Evolutionary conservation across 2,113 vertebrate genomes (phyloP).

Genomic region (Macroglossus sobrinus): DNA sequence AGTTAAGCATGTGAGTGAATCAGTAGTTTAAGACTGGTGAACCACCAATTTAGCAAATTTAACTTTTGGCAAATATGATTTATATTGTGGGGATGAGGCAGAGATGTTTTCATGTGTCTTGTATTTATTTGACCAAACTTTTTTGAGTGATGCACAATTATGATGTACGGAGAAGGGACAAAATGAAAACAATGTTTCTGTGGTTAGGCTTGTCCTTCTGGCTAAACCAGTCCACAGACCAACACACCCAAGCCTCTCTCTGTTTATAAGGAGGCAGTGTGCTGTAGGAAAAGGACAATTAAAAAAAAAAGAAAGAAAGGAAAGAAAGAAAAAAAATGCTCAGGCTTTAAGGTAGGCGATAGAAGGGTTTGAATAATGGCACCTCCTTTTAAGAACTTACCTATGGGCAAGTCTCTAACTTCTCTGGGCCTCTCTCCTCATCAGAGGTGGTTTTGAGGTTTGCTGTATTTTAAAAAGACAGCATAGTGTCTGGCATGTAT

Average conservation of each 20-base stretch:
- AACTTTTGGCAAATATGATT: constrained; percentile 10
- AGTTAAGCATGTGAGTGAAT: background rate
- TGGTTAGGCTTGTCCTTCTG: background rate
- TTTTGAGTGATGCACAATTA: background rate
- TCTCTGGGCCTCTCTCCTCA: background rate
- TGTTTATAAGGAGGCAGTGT: background rate
- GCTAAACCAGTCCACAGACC: background rate
- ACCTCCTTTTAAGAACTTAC: background rate
- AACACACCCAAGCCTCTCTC: background rate
- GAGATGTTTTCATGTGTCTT: background rate
- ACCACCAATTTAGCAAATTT: background rate
- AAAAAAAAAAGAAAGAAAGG: background rate
- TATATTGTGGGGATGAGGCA: background rate
- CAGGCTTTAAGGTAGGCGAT: background rate
- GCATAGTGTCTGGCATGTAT: background rate
- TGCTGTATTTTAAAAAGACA: background rate
- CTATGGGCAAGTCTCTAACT: accelerated
- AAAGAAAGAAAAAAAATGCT: background rate
- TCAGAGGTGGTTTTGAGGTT: background rate
- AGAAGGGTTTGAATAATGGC: background rate
- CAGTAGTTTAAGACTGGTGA: background rate
- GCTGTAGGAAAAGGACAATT: background rate
- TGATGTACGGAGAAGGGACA: background rate
- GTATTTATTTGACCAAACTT: background rate
- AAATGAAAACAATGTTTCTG: constrained; percentile 18